Evolutionary conservation across 2,113 vertebrate species (phyloP), one percentile per base, ranked within the genome.

Genomic region (Cacatua alba): DNA sequence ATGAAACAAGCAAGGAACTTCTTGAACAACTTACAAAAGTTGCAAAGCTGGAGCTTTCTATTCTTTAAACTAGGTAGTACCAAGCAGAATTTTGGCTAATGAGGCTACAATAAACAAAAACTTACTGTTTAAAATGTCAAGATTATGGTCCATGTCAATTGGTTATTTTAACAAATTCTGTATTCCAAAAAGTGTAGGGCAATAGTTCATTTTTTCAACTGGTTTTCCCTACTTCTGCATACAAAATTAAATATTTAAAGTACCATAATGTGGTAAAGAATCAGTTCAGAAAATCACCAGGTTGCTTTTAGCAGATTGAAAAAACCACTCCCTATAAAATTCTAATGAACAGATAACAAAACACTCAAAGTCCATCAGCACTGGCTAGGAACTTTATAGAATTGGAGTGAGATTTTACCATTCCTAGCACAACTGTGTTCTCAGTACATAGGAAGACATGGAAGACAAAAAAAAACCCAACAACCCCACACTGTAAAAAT

Each of bases 331-430:
- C 13, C 15, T 55, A 19, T 60, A 72, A 65, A 67, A 59, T 81
- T 79, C 46, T 92, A 88, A 88, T 64, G 68, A 85, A 79, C 14
- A 67, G 39, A 88, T 3, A 88, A 41, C 19, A 55, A 60, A 91
- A 17, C 25, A 29, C 37, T 88, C 9, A 4, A 77, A 90, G 59
- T 52, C 91, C 31, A 53, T 80, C 62, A 85, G 48, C 17, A n/a
- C 29, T 75, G 53, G 44, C 31, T 48, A 65, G 57, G n/a, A 92
- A 43, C 15, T 69, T 82, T 21, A 24, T 2, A 48, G 70, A 86
- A 57, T 18, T 24, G 60, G 48, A 74, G 28, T 44, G 29, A 82
- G 24, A 44, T 41, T 78, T 94, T 88, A 51, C 59, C 20, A 37
- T 88, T 87, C 4, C 13, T 13, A 95, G n/a, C 63, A 81, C 33